Base-by-base conservation (phyloP, 2,888 invertebrate species). In the Cancer borealis region DNA sequence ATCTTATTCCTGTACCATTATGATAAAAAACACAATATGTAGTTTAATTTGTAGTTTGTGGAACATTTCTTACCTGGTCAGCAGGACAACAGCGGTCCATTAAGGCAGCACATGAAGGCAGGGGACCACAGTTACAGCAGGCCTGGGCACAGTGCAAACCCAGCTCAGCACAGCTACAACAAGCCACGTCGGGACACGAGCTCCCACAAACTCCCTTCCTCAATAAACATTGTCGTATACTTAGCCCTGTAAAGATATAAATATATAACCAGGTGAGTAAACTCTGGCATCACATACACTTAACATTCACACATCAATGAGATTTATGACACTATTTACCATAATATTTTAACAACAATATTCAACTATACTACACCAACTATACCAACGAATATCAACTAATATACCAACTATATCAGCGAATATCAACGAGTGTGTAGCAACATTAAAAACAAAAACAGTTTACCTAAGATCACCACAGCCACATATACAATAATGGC, bases 131-230 rank as follows among this genome's bases (percentile, higher is more conserved):
- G 88, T 92, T 92, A 45, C 89, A 93, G 39, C 95, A 95, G 14
- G 89, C 92, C 45, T 93, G 93, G 21, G 95, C 95, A 88, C 95
- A 95, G 12, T 79, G 95, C 12, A 95, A 26, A 45, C 95, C 95
- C 21, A 95, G 39, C 49, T 95, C 93, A 14, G 95, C 93, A 88
- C 95, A 95, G 88, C 92, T 93, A 49, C 95, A 95, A n/a, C 95
- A 95, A 6, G 92, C 90, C 14, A 91, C 73, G 17, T 92, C 60
- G 5, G 84, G 94, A 60, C 94, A 94, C 17, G 46, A 26, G 10
- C 89, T 92, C 46, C 92, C 92, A 92, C 94, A 94, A n/a, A 94
- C 54, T n/a, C 94, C 94, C 66, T 94, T 94, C 92, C 54, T 94
- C 60, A 94, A 21, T 45, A 94, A 87, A 91, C 94, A 94, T 66